Evolutionary conservation across 1,140 invertebrate genomes (phyloP).

Genomic region (Nephila pilipes): DNA sequence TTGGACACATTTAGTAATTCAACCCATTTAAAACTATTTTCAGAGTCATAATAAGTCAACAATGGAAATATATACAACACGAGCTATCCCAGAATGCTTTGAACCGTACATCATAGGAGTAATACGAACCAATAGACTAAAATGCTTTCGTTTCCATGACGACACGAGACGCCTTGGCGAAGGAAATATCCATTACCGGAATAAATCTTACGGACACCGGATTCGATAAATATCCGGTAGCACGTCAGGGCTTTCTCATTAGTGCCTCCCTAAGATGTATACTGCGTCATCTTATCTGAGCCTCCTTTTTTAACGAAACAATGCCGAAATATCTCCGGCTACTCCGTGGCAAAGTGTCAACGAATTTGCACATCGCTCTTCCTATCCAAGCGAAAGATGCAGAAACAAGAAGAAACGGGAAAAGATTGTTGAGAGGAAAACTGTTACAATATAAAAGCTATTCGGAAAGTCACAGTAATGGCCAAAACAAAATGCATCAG

Average conservation of each 20-base stretch:
- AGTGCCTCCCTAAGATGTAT: not conserved
- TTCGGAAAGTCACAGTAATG: too few species aligned
- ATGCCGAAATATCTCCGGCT: not conserved
- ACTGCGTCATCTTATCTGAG: not conserved
- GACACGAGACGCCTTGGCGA: not conserved
- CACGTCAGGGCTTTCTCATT: constrained; percentile 8
- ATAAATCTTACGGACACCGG: constrained; percentile 57
- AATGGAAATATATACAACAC: not conserved
- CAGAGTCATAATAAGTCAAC: not conserved
- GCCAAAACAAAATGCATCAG: too few species aligned
- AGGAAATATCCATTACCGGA: constrained; percentile 29
- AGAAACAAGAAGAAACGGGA: too few species aligned
- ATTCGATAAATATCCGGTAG: constrained; percentile 57
- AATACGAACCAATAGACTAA: not conserved
- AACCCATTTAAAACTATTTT: not conserved
- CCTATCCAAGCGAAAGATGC: too few species aligned
- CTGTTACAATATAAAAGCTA: too few species aligned
- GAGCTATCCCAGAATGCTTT: not conserved
- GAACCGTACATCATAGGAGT: not conserved
- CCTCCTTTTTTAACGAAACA: not conserved
- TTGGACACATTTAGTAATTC: too few species aligned
- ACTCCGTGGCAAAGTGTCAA: not conserved
- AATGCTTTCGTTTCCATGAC: constrained; percentile 15
- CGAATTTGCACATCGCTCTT: not conserved
- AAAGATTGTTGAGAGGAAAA: too few species aligned